Conservation (phyloP, 2,888 invertebrate genomes). For the Brenthis hecate region DNA sequence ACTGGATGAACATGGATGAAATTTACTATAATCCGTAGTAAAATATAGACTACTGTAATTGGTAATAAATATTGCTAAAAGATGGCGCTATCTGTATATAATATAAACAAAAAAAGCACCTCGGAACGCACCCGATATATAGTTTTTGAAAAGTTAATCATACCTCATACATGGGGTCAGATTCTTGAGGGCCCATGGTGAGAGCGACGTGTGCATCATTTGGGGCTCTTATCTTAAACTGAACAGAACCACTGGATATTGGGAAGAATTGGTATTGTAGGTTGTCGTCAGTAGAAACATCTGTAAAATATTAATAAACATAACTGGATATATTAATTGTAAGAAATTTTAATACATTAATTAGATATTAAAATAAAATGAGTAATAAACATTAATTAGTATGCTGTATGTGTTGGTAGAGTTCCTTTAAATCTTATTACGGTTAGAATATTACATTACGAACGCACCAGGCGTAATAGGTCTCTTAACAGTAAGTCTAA, state of each 20-base stretch:
- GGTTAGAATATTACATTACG: slow-evolving; percentile 40
- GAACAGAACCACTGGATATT: slow-evolving; percentile 85
- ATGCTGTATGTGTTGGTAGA: background rate
- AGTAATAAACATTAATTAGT: slow-evolving; percentile 13
- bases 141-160: slow-evolving; percentile 24
- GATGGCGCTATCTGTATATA: too few species aligned
- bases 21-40: too few species aligned
- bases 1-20: too few species aligned
- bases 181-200: slow-evolving; percentile 85
- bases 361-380: background rate
- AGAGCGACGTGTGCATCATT: slow-evolving; percentile 94
- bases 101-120: too few species aligned
- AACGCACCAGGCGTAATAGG: slow-evolving; percentile 53
- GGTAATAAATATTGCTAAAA: too few species aligned
- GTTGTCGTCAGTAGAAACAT: slow-evolving; percentile 89
- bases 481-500: slow-evolving; percentile 58
- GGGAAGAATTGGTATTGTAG: slow-evolving; percentile 92
- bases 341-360: background rate
- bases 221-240: slow-evolving; percentile 89
- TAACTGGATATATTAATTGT: background rate
- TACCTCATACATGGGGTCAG: slow-evolving; percentile 91
- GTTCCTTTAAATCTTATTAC: slow-evolving; percentile 17
- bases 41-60: too few species aligned
- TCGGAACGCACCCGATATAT: background rate
- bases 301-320: slow-evolving; percentile 74